Evolutionary conservation across 1,140 invertebrate species (phyloP), one percentile per base, ranked within the genome.

Genomic region (Brachionus calyciflorus): DNA sequence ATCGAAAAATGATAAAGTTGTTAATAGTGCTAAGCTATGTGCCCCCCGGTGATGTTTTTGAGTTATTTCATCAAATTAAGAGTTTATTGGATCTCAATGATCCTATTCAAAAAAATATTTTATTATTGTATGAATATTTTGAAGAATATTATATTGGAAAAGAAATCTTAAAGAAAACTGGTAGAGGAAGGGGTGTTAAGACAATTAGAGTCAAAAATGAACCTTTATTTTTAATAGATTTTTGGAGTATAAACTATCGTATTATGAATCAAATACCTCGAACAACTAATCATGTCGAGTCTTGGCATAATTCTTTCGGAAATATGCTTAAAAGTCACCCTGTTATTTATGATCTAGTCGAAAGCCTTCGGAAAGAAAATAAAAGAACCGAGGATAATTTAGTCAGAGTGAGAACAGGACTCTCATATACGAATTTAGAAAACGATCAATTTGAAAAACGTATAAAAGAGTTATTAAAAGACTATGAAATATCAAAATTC

Each of bases 1-100:
- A 53, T 53, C 49, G 49, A 53, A 53, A 53, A 53, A 21, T 53
- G 49, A 53, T 53, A 17, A 53, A 53, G 49, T 24, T 53, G 19
- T 21, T 53, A 53, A 24, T 53, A 21, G 49, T 53, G n/a, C 19
- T 53, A 24, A 21, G 49, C 19, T 53, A 53, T 53, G 49, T 53
- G 3, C 33, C 33, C 33, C 33, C 33, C 4, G 33, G 9, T 37
- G 33, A 37, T 37, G 33, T 37, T 37, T 5, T 5, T 37, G 3
- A 37, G 4, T 5, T 37, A 37, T 37, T 37, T 37, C 4, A 37
- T 9, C 9, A 37, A 5, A 37, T 37, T 37, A 37, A 37, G 33
- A 5, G 4, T 9, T 5, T 3, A 5, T 9, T 37, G 3, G 33
- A 37, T 37, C 33, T 37, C 3, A 37, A 37, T 37, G 33, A 37